phyloP scores from a whole-genome alignment of 2,113 vertebrate species.

The Nestor notabilis region DNA sequence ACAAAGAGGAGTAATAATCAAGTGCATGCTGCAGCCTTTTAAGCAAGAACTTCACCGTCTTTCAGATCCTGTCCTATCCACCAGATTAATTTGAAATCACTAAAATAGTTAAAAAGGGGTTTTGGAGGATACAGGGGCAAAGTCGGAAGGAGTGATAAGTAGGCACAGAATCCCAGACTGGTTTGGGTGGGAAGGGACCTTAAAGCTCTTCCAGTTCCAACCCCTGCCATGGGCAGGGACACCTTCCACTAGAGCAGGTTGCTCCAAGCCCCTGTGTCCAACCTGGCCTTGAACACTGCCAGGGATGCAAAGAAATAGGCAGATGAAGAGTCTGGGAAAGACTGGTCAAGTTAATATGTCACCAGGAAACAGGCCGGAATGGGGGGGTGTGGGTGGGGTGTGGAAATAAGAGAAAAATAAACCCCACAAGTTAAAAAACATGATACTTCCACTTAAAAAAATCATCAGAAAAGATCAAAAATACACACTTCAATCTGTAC shows the following conservation, averaged over 20 bases:
- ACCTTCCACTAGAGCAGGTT: not conserved
- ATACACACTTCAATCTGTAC: not conserved
- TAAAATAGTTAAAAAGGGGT: not conserved
- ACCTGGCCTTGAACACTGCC: not conserved
- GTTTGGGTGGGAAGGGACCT: not conserved
- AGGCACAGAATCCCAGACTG: not conserved
- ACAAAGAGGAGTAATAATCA: fast-evolving
- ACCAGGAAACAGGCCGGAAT: not conserved
- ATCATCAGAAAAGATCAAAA: not conserved
- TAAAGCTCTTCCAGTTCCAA: not conserved
- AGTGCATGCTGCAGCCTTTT: not conserved
- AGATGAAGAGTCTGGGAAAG: not conserved
- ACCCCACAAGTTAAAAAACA: not conserved
- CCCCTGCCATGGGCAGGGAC: not conserved
- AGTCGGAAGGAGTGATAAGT: not conserved
- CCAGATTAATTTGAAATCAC: not conserved
- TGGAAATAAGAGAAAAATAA: not conserved
- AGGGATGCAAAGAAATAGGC: not conserved
- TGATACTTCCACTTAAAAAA: not conserved
- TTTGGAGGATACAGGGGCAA: not conserved
- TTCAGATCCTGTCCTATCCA: not conserved
- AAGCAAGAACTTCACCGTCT: not conserved
- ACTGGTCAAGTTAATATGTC: not conserved
- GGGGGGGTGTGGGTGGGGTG: no score
- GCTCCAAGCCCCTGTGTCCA: not conserved